Evolutionary conservation across 2,888 invertebrate genomes (phyloP), one percentile per base, ranked within the genome.

Genomic region (Imbricaverruca yamaguchii): DNA sequence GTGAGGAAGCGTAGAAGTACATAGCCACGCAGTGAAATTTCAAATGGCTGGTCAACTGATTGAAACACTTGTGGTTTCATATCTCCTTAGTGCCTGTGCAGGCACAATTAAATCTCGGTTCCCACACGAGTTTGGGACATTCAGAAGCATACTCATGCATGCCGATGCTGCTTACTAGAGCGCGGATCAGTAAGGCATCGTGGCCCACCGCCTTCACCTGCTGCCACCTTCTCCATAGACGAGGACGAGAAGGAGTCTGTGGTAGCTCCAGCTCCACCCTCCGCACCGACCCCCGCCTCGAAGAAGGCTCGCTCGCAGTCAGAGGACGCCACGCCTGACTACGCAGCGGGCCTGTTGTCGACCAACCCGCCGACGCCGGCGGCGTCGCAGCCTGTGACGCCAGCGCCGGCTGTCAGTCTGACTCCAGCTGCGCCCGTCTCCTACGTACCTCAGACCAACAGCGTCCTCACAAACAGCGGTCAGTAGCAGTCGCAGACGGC

Each of bases 301-400:
- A 69, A 69, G 53, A 39, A 25, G 15, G 12, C 25, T 39, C 69
- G 69, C 39, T 3, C 4, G 53, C 21, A 55, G 21, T 2, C 53
- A 15, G 74, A 18, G 53, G 15, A 12, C 21, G 74, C 53, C 74
- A 74, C 94, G 11, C 94, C 94, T 0, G 94, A 95, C 87, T 95
- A 95, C 87, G 94, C 94, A 15, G 93, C 92, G 81, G 94, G 94
- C 18, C 88, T 94, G 57, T 90, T 92, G 11, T 90, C 92, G 10
- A 90, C 92, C 39, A 89, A 89, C 83, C 90, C 91, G 81, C 89
- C 90, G 7, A 84, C 85, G 3, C 85, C 86, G 21, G 84, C 85
- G 25, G 81, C 84, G 12, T 82, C 82, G 9, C 59, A 81, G 15
- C 69, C 69, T 13, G 15, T n/a, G 2, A 10, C 69, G 39, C n/a